These are phyloP conservation scores for Dasyurus viverrinus DNA, from an alignment of 2,113 vertebrate genomes.

Conservation along the genomic window DNA sequence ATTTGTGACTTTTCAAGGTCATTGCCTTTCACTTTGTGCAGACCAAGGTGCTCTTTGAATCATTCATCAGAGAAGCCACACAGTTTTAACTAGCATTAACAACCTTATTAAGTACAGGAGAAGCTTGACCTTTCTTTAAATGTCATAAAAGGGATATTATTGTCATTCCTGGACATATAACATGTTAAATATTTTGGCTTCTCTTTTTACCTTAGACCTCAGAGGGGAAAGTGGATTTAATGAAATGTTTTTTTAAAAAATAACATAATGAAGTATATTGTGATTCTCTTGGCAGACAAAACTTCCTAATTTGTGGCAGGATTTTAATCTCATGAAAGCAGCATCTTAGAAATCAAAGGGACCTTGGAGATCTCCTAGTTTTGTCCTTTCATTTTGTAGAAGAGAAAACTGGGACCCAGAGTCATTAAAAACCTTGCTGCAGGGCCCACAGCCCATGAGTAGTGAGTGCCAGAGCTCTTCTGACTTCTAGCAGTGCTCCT, in stretches of 20 bases:
- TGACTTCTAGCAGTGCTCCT: not conserved
- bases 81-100: constrained; percentile 67
- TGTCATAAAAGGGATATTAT: constrained; percentile 71
- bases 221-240: constrained; percentile 28
- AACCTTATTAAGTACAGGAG: constrained; percentile 69
- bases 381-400: constrained; percentile 20
- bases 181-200: constrained; percentile 56
- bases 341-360: not conserved
- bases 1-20: constrained; percentile 47
- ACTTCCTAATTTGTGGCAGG: not conserved
- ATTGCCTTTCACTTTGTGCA: constrained; percentile 56
- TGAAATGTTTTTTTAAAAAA: constrained; percentile 45
- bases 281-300: constrained; percentile 12
- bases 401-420: constrained; percentile 16
- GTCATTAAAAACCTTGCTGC: constrained; percentile 10
- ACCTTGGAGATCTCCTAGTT: not conserved
- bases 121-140: constrained; percentile 77
- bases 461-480: not conserved
- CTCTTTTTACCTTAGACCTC: constrained; percentile 24
- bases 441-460: not conserved
- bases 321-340: constrained; percentile 3
- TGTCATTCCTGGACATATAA: constrained; percentile 58
- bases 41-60: constrained; percentile 48
- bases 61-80: constrained; percentile 38
- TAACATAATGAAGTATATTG: not conserved